Conservation (phyloP, 2,797 vertebrate species). For the Gambelia wislizenii region DNA sequence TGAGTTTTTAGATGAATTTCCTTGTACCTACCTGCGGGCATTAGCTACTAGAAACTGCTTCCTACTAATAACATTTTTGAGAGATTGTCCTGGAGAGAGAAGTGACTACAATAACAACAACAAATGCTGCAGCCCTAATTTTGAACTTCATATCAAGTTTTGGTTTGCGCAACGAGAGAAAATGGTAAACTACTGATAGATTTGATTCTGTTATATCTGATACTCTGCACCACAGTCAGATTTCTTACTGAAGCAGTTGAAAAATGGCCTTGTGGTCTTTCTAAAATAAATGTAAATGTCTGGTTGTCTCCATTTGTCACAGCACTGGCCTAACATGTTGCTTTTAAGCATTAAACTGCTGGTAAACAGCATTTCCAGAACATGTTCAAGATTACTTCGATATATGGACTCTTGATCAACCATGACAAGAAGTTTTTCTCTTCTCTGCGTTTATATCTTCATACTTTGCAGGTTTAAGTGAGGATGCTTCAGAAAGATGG, state of each 20-base stretch:
- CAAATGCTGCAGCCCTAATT: neutral
- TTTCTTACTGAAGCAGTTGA: constrained; percentile 53
- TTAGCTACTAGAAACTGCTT: constrained; percentile 42
- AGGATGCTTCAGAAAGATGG: constrained; percentile 57
- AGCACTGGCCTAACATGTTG: constrained; percentile 42
- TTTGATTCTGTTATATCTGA: constrained; percentile 39
- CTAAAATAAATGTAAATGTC: constrained; percentile 35
- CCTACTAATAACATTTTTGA: constrained; percentile 36
- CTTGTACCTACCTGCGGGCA: constrained; percentile 44
- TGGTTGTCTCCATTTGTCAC: constrained; percentile 40
- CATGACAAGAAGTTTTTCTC: constrained; percentile 52
- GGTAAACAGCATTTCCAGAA: constrained; percentile 43
- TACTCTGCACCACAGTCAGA: constrained; percentile 46
- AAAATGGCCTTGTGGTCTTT: constrained; percentile 50
- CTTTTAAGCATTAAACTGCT: constrained; percentile 53
- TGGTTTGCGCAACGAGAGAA: constrained; percentile 61
- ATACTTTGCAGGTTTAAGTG: constrained; percentile 34
- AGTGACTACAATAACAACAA: constrained; percentile 56
- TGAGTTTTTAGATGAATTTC: constrained; percentile 10
- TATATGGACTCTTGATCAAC: constrained; percentile 48
- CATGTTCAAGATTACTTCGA: constrained; percentile 25
- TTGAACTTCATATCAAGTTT: neutral
- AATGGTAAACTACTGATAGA: constrained; percentile 49
- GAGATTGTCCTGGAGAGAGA: constrained; percentile 54
- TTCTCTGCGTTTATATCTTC: constrained; percentile 34